Evolutionary conservation across 2,888 invertebrate species (phyloP), one percentile per base, ranked within the genome.

Genomic region (Cremastinae sp.): DNA sequence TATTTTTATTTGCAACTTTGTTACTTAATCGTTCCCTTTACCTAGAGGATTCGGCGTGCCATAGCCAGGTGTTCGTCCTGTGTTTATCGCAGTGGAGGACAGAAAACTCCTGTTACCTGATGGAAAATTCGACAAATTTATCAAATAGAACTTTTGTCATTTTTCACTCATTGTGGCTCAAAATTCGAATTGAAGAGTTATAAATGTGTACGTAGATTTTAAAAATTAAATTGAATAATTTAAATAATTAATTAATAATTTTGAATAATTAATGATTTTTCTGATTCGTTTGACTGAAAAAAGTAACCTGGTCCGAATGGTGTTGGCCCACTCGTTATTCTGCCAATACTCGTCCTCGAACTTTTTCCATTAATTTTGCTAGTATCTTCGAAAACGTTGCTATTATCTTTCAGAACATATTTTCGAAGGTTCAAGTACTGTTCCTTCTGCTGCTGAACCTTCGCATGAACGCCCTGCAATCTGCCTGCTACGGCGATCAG

Each of bases 401-500:
- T 93, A 3, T 92, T 92, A 84, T 97, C 97, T 71, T 95, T 94
- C 47, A 94, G 91, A 14, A 96, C 92, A 81, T 95, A 94, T 86
- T 94, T 95, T 41, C 96, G 90, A 53, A 96, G 92, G 87, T 95
- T 95, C n/a, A 96, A 90, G 86, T 95, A 97, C 80, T 95, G 95
- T 72, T 96, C 96, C 89, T 96, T 97, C 85, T 96, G 96, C 0
- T 93, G 92, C 85, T 96, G 95, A 0, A 97, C 95, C 83, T 93
- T 92, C 66, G 91, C 92, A 85, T 97, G 97, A 0, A 96, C 93
- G 2, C 94, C 94, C 84, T 97, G 96, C 41, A 97, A 90, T 43
- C 96, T 93, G 0, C 96, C 97, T n/a, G 97, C 97, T 71, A 97
- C 90, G 0, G 96, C 95, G 36, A 97, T 94, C 83, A 97, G 93